phyloP scores from a whole-genome alignment of 2,888 invertebrate genomes.

The Adelognathus sp. region DNA sequence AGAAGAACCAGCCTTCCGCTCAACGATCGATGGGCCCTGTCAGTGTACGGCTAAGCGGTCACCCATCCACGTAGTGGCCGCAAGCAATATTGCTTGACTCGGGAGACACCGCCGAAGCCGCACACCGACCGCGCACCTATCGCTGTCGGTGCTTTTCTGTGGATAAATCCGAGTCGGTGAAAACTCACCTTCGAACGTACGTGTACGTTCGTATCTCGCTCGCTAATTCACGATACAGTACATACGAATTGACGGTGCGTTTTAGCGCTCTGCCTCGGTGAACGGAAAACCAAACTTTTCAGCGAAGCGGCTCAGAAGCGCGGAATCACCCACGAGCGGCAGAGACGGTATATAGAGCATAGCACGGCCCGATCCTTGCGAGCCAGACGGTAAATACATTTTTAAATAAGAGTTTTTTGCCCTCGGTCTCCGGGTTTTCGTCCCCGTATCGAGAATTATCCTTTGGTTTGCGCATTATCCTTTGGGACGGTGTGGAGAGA shows the following conservation, averaged over 20 bases:
- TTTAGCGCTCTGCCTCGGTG: constrained; percentile 28
- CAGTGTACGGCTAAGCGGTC: too few species aligned
- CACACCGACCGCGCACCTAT: too few species aligned
- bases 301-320: constrained; percentile 40
- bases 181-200: background rate
- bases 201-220: background rate
- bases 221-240: constrained; percentile 5
- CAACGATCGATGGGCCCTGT: too few species aligned
- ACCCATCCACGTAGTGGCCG: too few species aligned
- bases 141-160: too few species aligned
- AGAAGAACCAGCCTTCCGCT: too few species aligned
- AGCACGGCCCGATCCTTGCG: constrained; percentile 47
- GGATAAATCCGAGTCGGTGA: background rate
- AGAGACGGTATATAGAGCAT: background rate
- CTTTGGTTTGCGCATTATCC: constrained; percentile 80
- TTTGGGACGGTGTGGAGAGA: constrained; percentile 69
- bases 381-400: constrained; percentile 80
- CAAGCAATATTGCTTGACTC: too few species aligned
- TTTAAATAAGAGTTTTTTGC: constrained; percentile 79
- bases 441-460: constrained; percentile 80
- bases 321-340: constrained; percentile 39
- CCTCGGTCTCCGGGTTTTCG: constrained; percentile 74
- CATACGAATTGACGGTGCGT: constrained; percentile 6
- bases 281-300: constrained; percentile 52
- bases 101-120: too few species aligned